Conservation (phyloP, 23 tunicate genomes). For the Phallusia fumigata region DNA sequence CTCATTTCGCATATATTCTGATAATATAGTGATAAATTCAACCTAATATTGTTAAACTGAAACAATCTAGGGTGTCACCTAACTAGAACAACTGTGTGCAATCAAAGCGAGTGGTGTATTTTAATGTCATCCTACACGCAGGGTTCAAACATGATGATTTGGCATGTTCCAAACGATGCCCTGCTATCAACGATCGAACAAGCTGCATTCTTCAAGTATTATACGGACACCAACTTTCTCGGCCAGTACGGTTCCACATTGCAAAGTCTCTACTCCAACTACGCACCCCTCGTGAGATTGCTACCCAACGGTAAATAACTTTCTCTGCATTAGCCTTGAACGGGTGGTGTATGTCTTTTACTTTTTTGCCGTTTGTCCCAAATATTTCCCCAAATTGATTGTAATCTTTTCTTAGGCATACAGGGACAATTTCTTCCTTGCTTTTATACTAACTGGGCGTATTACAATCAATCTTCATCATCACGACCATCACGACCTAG, state of each 20-base stretch:
- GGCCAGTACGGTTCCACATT: not conserved
- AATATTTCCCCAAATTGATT: no score
- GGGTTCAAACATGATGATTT: slow-evolving; percentile 9
- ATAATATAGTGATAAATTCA: no score
- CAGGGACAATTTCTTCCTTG: not conserved
- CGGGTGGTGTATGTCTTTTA: no score
- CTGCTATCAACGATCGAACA: not conserved
- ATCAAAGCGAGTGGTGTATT: no score
- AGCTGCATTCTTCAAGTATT: not conserved
- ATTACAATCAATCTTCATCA: not conserved
- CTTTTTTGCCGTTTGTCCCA: no score
- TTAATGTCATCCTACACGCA: not conserved
- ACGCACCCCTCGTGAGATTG: not conserved
- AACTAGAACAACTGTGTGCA: no score
- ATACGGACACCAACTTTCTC: slow-evolving; percentile 1
- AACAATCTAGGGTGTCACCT: no score
- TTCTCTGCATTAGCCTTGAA: not conserved
- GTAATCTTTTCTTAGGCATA: no score
- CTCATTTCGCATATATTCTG: no score
- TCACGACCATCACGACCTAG: not conserved
- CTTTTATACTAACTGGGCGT: not conserved
- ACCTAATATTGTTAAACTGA: no score
- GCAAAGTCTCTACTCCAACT: not conserved
- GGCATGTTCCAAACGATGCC: not conserved
- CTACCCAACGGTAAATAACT: not conserved